phyloP scores from a whole-genome alignment of 1,140 invertebrate species.

The Triops cancriformis region DNA sequence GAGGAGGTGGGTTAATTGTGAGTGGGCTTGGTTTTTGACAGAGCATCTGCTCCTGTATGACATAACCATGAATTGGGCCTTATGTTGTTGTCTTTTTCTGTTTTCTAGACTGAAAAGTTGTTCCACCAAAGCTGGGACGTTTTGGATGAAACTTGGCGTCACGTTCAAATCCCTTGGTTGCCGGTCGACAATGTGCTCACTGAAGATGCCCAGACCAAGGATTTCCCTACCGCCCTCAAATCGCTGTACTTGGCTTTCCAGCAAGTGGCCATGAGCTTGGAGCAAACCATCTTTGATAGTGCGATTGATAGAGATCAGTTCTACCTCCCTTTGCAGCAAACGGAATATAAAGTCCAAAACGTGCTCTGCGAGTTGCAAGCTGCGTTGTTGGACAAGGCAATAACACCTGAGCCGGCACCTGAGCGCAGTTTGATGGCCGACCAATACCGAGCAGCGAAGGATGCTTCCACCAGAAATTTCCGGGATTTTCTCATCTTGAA shows the following conservation, averaged over 20 bases:
- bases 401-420: slow-evolving; percentile 43
- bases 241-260: slow-evolving; percentile 53
- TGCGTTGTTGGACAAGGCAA: slow-evolving; percentile 47
- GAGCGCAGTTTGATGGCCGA: slow-evolving; percentile 48
- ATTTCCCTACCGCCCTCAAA: slow-evolving; percentile 38
- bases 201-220: neutral
- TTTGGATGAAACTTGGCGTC: neutral
- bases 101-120: neutral
- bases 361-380: slow-evolving; percentile 49
- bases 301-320: slow-evolving; percentile 44
- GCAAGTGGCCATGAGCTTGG: slow-evolving; percentile 54
- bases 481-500: slow-evolving; percentile 57
- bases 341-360: slow-evolving; percentile 48
- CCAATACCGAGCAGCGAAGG: slow-evolving; percentile 40
- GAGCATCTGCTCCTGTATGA: neutral
- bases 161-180: neutral
- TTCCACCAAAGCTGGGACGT: neutral
- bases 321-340: slow-evolving; percentile 46
- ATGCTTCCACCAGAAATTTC: slow-evolving; percentile 43
- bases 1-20: neutral
- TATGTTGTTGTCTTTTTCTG: neutral
- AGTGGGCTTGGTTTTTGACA: neutral
- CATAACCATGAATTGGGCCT: neutral
- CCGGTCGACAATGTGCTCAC: neutral
- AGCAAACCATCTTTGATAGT: slow-evolving; percentile 56